Evolutionary conservation across 2,888 invertebrate genomes (phyloP).

Genomic region (Ceratothoa steindachneri): DNA sequence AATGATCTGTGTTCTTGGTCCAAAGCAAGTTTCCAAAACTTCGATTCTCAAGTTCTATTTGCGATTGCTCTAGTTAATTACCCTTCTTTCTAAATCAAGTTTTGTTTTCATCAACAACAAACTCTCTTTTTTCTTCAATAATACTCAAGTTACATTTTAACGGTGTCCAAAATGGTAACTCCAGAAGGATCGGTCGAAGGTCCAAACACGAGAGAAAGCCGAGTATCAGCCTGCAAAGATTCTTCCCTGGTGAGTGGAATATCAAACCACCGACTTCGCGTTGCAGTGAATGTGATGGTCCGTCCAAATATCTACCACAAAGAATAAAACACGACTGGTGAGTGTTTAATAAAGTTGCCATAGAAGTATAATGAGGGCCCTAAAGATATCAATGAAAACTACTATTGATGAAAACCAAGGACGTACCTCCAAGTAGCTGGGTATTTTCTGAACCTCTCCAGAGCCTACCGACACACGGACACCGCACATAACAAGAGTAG

Average conservation of each 20-base stretch:
- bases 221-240: slow-evolving; percentile 84
- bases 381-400: too few relatives aligned
- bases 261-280: slow-evolving; percentile 87
- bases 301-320: slow-evolving; percentile 72
- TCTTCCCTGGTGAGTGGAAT: slow-evolving; percentile 91
- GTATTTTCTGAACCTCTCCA: slow-evolving; percentile 73
- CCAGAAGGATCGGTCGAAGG: slow-evolving; percentile 81
- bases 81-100: too few relatives aligned
- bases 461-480: slow-evolving; percentile 79
- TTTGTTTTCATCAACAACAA: too few relatives aligned
- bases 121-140: too few relatives aligned
- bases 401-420: too few relatives aligned
- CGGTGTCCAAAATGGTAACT: slow-evolving; percentile 86
- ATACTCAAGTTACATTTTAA: slow-evolving; percentile 65
- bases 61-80: too few relatives aligned
- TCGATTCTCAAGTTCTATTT: too few relatives aligned
- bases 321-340: slow-evolving; percentile 70
- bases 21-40: too few relatives aligned
- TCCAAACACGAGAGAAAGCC: slow-evolving; percentile 75
- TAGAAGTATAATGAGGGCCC: too few relatives aligned
- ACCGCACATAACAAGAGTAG: slow-evolving; percentile 83
- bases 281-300: slow-evolving; percentile 64
- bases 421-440: slow-evolving; percentile 67
- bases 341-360: too few relatives aligned
- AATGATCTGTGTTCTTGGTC: too few relatives aligned